A percentile compares a stretch with the other conserved stretches of the same genome.
phyloP scores from a whole-genome alignment of 2,888 invertebrate genomes.

The Drosophila helvetica region DNA sequence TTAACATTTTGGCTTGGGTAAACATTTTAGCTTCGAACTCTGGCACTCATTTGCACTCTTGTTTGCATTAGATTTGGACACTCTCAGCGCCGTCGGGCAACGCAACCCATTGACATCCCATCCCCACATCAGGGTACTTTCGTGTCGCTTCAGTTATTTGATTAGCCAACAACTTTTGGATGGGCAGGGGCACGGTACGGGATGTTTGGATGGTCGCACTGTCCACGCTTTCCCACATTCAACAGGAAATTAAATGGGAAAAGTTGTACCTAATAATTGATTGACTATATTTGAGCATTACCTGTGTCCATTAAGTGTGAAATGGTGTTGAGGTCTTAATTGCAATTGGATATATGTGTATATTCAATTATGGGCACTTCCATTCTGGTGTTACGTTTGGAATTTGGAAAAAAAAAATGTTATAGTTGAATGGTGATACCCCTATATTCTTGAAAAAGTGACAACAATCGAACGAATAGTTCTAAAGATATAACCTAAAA shows the following conservation, averaged over 20 bases:
- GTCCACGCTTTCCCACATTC: constrained; percentile 25
- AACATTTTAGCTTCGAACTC: constrained; percentile 60
- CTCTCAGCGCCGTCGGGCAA: constrained; percentile 41
- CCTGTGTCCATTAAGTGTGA: constrained; percentile 19
- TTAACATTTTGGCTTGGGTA: constrained; percentile 65
- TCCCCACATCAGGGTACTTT: constrained; percentile 39
- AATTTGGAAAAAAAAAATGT: too few species aligned
- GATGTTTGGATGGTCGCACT: constrained; percentile 32
- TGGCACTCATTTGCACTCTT: constrained; percentile 48
- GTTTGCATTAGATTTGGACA: constrained; percentile 56
- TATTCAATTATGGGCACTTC: too few species aligned
- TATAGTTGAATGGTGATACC: too few species aligned
- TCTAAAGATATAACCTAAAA: too few species aligned
- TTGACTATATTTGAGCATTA: constrained; percentile 42
- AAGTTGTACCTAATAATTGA: constrained; percentile 42
- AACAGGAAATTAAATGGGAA: constrained; percentile 29
- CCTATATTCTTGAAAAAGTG: too few species aligned
- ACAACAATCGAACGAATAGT: too few species aligned
- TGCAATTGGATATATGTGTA: neutral
- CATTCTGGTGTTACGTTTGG: too few species aligned
- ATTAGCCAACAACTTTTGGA: constrained; percentile 44
- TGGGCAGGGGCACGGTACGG: constrained; percentile 2
- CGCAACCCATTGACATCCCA: constrained; percentile 40
- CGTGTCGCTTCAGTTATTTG: constrained; percentile 46
- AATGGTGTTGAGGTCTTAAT: neutral